Base-by-base conservation (phyloP, 2,113 vertebrate genomes). In the Arizona elegans region DNA sequence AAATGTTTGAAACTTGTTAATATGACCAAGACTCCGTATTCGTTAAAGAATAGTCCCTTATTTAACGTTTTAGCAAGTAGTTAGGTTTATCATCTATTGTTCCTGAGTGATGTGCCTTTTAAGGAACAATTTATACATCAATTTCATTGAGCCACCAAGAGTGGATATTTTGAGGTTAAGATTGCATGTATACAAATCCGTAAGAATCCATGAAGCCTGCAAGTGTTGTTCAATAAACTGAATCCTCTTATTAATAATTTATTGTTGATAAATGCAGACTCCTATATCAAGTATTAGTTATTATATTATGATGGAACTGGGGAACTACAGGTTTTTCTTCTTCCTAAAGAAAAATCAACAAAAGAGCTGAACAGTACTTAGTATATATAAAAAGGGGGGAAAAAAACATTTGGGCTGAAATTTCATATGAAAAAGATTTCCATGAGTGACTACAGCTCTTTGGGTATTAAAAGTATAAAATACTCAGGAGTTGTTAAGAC, bases 401-500 rank as follows among this genome's bases (percentile, higher is more conserved):
- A 47, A 47, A 47, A 47, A 47, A 92, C 26, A 65, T 43, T 2
- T 47, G 24, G 2, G 24, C 15, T 92, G 2, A 56, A 53, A 55
- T 87, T 91, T 92, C 91, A 75, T 59, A 75, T 88, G 59, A n/a
- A 92, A 53, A 92, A 75, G 7, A 88, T 33, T 88, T 65, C 56
- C 21, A 38, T 29, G 2, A 81, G n/a, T 33, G 58, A 75, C 33
- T 89, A 58, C 29, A 81, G 62, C 8, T 54, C 50, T 65, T 65
- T 53, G 38, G n/a, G 23, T 70, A 54, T 88, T 70, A 15, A 8
- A 23, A 89, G 23, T 23, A 55, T 24, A 70, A 54, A 15, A 6
- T 55, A 6, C 8, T 33, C 5, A 26, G 11, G 15, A 56, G 29
- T 56, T 29, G 5, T 43, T 24, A 92, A 47, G 62, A 43, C 1